phyloP scores from a whole-genome alignment of 2,888 invertebrate genomes.

The Diarsia dahlii region DNA sequence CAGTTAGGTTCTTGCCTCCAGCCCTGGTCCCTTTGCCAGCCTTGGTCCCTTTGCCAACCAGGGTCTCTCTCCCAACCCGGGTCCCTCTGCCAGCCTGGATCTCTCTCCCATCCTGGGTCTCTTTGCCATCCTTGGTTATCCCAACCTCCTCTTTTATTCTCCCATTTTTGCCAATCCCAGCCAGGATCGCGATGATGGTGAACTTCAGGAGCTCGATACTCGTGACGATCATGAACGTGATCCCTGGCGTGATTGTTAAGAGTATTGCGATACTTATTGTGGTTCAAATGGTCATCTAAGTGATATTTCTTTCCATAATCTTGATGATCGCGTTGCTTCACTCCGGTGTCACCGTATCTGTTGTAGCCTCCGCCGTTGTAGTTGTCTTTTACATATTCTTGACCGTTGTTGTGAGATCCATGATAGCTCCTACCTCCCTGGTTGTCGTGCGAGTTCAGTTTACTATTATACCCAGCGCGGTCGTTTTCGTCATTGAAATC shows the following conservation, averaged over 20 bases:
- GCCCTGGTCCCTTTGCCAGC: constrained; percentile 71
- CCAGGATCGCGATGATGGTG: constrained; percentile 74
- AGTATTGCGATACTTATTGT: constrained; percentile 84
- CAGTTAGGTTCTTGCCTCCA: constrained; percentile 74
- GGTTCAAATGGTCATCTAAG: constrained; percentile 84
- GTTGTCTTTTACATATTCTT: constrained; percentile 83
- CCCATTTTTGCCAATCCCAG: constrained; percentile 83
- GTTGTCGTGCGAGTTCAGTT: constrained; percentile 83
- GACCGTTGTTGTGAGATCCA: constrained; percentile 85
- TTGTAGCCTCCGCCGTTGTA: constrained; percentile 84
- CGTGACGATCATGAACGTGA: constrained; percentile 80
- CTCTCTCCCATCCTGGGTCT: constrained; percentile 70
- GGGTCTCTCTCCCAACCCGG: constrained; percentile 72
- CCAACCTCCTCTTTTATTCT: constrained; percentile 75
- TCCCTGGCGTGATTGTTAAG: constrained; percentile 83
- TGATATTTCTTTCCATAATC: constrained; percentile 87
- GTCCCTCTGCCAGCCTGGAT: constrained; percentile 64
- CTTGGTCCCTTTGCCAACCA: constrained; percentile 68
- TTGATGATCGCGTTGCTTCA: constrained; percentile 82
- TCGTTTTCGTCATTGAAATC: constrained; percentile 90
- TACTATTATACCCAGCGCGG: constrained; percentile 85
- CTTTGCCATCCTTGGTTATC: constrained; percentile 75
- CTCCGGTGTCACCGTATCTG: constrained; percentile 83
- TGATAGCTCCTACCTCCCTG: constrained; percentile 85
- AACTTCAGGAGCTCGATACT: constrained; percentile 76